Conservation (phyloP, 2,888 invertebrate species). For the Shargacucullia verbasci region DNA sequence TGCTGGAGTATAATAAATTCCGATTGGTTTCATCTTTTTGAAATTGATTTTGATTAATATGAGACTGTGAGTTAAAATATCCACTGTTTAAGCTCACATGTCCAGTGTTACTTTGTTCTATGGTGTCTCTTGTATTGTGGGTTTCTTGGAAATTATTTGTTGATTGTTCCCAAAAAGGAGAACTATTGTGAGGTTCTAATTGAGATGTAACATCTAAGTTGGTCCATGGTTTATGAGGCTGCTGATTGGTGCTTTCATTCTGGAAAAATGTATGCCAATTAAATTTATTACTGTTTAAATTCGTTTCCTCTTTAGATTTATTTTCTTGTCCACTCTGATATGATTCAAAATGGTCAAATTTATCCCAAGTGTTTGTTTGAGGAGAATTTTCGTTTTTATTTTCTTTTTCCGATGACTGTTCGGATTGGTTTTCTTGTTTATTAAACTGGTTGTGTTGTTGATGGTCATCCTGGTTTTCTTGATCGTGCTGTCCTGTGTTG, state of each 20-base stretch:
- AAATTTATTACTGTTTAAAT: conserved; percentile 6
- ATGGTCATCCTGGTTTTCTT: conserved; percentile 13
- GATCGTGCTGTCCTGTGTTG: conserved; percentile 6
- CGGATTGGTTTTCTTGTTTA: conserved; percentile 21
- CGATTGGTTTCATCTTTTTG: conserved; percentile 10
- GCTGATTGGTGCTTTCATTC: conserved; percentile 4
- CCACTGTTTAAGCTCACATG: conserved; percentile 1
- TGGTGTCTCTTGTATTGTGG: conserved; percentile 6
- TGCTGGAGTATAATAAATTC: conserved; percentile 22
- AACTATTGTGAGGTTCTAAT: conserved; percentile 4
- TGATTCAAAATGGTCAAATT: conserved; percentile 22
- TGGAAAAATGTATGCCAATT: conserved; percentile 13
- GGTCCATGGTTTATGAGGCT: conserved; percentile 3
- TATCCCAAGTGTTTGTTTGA: conserved; percentile 38
- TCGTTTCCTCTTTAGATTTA: conserved; percentile 12
- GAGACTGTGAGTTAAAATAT: conserved; percentile 3
- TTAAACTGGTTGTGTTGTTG: conserved; percentile 22
- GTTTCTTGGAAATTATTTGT: conserved; percentile 12
- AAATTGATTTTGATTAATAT: conserved; percentile 12
- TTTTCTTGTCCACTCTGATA: conserved; percentile 17
- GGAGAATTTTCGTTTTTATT: conserved; percentile 8
- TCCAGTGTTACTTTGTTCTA: conserved; percentile 19
- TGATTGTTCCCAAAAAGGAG: conserved; percentile 9
- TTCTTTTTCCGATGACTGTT: conserved; percentile 19
- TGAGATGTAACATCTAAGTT: conserved; percentile 10